A percentile compares a stretch with the other conserved stretches of the same genome.
Conservation (phyloP, 2,888 invertebrate species). For the Cryptosula pallasiana region DNA sequence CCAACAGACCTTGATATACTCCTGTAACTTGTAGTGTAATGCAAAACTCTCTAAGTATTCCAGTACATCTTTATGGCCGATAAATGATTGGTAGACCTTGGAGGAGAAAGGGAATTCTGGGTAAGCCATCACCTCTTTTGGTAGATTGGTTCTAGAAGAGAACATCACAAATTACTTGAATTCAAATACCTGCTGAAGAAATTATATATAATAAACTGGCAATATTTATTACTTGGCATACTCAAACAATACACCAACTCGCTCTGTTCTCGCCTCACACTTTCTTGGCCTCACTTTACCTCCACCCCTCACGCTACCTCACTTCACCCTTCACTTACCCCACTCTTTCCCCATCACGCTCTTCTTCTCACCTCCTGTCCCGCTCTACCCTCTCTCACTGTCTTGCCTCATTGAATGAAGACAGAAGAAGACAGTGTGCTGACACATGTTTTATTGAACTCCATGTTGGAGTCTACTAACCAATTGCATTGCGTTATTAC, state of each 20-base stretch:
- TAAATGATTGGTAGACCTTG: conserved; percentile 59
- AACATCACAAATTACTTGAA: not conserved
- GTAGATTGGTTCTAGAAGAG: conserved; percentile 73
- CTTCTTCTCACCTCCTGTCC: no score
- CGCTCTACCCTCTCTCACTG: no score
- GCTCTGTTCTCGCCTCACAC: no score
- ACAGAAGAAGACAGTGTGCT: no score
- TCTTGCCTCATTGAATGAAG: no score
- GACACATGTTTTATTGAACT: no score
- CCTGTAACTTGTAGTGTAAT: conserved; percentile 63
- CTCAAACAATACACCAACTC: not conserved
- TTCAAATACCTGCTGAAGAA: not conserved
- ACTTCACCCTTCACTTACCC: no score
- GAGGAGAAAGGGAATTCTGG: conserved; percentile 74
- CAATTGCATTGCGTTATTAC: no score
- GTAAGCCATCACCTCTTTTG: conserved; percentile 88
- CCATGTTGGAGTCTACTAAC: no score
- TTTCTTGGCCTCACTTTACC: no score
- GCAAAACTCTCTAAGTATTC: conserved; percentile 69
- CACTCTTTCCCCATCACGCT: no score
- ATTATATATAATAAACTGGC: not conserved
- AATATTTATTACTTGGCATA: not conserved
- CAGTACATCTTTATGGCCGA: conserved; percentile 68
- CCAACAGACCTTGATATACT: conserved; percentile 66
- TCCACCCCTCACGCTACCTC: no score